phyloP scores from a whole-genome alignment of 2,888 invertebrate species.

The Sturmia bella region DNA sequence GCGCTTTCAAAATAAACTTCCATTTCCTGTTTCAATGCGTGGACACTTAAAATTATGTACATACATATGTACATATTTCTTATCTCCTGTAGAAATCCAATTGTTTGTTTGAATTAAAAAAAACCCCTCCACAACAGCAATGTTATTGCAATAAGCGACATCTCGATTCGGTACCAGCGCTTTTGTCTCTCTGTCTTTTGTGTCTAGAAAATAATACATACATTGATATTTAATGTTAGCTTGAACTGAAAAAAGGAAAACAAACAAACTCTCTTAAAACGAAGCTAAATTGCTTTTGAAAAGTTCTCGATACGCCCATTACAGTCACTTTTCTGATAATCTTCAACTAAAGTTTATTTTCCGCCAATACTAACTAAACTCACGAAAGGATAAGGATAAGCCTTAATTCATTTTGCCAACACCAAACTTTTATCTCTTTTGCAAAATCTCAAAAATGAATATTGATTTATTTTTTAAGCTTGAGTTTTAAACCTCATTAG shows the following conservation, averaged over 20 bases:
- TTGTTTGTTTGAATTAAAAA: neutral
- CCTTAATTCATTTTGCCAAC: conserved; percentile 56
- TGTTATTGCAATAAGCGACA: conserved; percentile 42
- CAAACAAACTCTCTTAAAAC: conserved; percentile 5
- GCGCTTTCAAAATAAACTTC: no score
- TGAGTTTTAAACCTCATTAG: neutral
- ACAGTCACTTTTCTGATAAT: conserved; percentile 53
- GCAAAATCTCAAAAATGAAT: conserved; percentile 30
- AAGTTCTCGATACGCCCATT: conserved; percentile 60
- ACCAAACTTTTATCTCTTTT: conserved; percentile 39
- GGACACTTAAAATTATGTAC: no score
- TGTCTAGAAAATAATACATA: conserved; percentile 34
- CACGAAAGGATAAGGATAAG: conserved; percentile 46
- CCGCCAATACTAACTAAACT: neutral
- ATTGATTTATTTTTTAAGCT: conserved; percentile 25
- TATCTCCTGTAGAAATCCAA: conserved; percentile 46
- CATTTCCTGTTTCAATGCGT: neutral
- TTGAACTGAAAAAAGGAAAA: conserved; percentile 4
- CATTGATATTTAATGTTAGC: conserved; percentile 15
- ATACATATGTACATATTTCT: neutral
- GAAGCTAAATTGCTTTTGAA: conserved; percentile 64
- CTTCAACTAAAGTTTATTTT: conserved; percentile 21
- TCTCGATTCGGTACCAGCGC: conserved; percentile 59
- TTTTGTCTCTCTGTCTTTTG: neutral
- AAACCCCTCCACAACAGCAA: neutral